Base-by-base conservation (phyloP, 2,888 invertebrate genomes). In the Caenorhabditis sulstoni region DNA sequence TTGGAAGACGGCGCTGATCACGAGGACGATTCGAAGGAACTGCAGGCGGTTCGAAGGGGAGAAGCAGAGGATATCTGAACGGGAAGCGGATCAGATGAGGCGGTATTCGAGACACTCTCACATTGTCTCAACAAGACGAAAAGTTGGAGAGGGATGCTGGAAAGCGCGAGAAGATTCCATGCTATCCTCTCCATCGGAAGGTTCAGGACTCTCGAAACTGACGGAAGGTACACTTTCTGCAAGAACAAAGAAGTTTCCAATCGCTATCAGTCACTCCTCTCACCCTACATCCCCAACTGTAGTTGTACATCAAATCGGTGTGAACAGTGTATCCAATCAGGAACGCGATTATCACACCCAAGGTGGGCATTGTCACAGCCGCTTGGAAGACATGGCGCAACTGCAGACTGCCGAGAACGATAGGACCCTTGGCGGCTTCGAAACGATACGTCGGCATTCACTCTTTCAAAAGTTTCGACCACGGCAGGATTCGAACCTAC, bases 401-500 rank as follows among this genome's bases (percentile, higher is more conserved):
- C 29, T 41, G 68, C 7, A 59, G 1, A 35, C 49, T 57, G 47
- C 55, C 41, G 18, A 73, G n/a, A 2, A 64, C 49, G 7, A 64
- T 64, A 0, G 73, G 73, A 11, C 73, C 73, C n/a, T 50, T 23
- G 4, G 64, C 57, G 7, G 64, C 64, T 58, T 73, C 58, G 22
- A 73, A 73, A n/a, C 64, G 73, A 35, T 41, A 73, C 1, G 29
- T 52, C 1, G 64, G 57, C 64, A 65, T 73, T 44, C 20, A n/a
- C n/a, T n/a, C n/a, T n/a, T n/a, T n/a, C 7, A 67, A 58, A 65
- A 58, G 70, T 74, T 74, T 77, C 83, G 83, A 84, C 81, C 80
- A 81, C 82, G 85, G 84, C 89, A 89, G 89, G 89, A 88, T 86
- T 90, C 90, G 90, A 90, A 90, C 89, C 89, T 90, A 82, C 88